Conservation (phyloP, 1,140 invertebrate species). For the Cylas formicarius region DNA sequence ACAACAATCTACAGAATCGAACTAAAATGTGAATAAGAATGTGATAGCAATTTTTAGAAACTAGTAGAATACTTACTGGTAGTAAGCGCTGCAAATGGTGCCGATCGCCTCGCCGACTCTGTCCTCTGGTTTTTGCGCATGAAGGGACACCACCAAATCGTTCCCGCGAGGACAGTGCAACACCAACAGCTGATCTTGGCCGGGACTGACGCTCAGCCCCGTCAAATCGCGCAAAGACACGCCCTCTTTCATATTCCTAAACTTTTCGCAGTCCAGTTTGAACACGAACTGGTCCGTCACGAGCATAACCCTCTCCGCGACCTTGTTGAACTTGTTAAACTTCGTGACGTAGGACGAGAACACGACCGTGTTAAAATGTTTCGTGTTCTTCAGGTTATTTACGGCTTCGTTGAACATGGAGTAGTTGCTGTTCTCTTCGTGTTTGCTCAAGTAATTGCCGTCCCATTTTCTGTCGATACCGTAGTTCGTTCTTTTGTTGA, state of each 20-base stretch:
- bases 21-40: slow-evolving; percentile 1
- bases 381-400: slow-evolving; percentile 61
- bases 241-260: slow-evolving; percentile 80
- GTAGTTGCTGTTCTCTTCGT: slow-evolving; percentile 69
- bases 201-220: slow-evolving; percentile 18
- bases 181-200: slow-evolving; percentile 78
- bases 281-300: slow-evolving; percentile 83
- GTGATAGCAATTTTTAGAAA: background rate
- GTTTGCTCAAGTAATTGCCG: slow-evolving; percentile 80
- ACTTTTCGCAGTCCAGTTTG: slow-evolving; percentile 81
- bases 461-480: slow-evolving; percentile 80
- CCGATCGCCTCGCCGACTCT: slow-evolving; percentile 85
- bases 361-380: slow-evolving; percentile 59
- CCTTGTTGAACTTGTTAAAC: slow-evolving; percentile 75
- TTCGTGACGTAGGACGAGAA: slow-evolving; percentile 58
- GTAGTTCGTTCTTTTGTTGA: slow-evolving; percentile 69
- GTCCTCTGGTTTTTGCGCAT: slow-evolving; percentile 54
- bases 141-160: slow-evolving; percentile 80
- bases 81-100: slow-evolving; percentile 64
- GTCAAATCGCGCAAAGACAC: slow-evolving; percentile 50
- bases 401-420: slow-evolving; percentile 62
- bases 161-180: slow-evolving; percentile 83
- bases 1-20: too few relatives aligned
- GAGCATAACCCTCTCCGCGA: slow-evolving; percentile 78
- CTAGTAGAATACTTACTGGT: slow-evolving; percentile 54